These are phyloP conservation scores for Narcine bancroftii DNA, from an alignment of 2,113 vertebrate genomes.

Conservation along the genomic window DNA sequence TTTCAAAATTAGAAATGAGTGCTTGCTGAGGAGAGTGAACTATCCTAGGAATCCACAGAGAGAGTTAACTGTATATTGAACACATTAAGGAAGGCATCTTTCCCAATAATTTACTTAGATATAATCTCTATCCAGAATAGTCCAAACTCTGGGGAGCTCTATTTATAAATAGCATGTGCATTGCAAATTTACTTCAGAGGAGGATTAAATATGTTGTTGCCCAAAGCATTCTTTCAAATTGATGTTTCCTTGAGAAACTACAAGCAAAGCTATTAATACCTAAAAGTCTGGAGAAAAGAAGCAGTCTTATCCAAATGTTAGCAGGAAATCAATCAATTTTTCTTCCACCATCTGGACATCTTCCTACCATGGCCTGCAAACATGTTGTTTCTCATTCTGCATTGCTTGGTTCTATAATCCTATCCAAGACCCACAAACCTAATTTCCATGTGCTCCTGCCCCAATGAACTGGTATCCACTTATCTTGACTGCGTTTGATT, in stretches of 20 bases:
- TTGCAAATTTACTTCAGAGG: background rate
- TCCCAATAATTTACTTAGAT: background rate
- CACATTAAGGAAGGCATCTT: background rate
- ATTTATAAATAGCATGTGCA: background rate
- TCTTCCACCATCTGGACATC: too few species aligned
- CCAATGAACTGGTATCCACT: too few species aligned
- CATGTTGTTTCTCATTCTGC: too few species aligned
- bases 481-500: too few species aligned
- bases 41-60: background rate
- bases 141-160: background rate
- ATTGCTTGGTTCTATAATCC: too few species aligned
- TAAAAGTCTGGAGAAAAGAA: background rate
- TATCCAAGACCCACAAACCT: too few species aligned
- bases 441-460: too few species aligned
- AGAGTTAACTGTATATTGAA: background rate
- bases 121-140: background rate
- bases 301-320: background rate
- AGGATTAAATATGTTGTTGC: background rate
- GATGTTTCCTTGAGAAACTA: background rate
- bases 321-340: background rate
- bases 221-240: background rate
- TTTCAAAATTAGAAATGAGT: background rate
- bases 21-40: background rate
- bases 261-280: background rate
- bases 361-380: too few species aligned